Conservation (phyloP, 2,113 vertebrate genomes). For the Brachyhypopomus occidentalis region DNA sequence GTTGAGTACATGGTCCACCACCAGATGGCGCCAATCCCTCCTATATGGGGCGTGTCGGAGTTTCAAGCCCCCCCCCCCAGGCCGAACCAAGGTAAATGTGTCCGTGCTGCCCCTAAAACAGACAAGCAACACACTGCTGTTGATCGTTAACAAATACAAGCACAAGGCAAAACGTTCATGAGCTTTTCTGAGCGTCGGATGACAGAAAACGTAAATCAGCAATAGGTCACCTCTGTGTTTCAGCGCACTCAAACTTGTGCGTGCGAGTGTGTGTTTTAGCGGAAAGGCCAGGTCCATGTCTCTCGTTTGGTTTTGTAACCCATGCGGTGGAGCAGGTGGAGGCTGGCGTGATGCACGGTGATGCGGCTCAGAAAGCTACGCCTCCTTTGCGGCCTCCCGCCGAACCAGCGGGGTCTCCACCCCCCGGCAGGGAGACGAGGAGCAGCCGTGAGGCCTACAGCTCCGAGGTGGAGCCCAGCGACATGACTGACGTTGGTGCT, state of each 20-base stretch:
- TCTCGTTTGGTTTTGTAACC: slow-evolving; percentile 6
- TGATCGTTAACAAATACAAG: background rate
- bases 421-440: slow-evolving; percentile 3
- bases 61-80: background rate
- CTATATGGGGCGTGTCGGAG: background rate
- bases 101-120: background rate
- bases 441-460: background rate
- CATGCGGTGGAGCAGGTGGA: background rate
- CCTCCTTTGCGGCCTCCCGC: slow-evolving; percentile 19
- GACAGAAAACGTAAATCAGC: background rate
- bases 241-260: background rate
- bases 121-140: background rate
- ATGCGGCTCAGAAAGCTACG: slow-evolving; percentile 14
- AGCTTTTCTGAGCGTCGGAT: background rate
- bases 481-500: too few relatives aligned
- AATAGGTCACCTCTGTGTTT: background rate
- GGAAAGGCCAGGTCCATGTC: slow-evolving; percentile 9
- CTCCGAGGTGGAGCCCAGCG: background rate
- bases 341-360: slow-evolving; percentile 12
- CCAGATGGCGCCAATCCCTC: slow-evolving; percentile 24
- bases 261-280: background rate
- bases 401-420: slow-evolving; percentile 20
- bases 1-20: background rate
- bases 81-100: too few relatives aligned
- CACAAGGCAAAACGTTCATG: background rate